A percentile compares a stretch with the other conserved stretches of the same genome.
Conservation (phyloP, 2,888 invertebrate species). For the Archips crataeganus region DNA sequence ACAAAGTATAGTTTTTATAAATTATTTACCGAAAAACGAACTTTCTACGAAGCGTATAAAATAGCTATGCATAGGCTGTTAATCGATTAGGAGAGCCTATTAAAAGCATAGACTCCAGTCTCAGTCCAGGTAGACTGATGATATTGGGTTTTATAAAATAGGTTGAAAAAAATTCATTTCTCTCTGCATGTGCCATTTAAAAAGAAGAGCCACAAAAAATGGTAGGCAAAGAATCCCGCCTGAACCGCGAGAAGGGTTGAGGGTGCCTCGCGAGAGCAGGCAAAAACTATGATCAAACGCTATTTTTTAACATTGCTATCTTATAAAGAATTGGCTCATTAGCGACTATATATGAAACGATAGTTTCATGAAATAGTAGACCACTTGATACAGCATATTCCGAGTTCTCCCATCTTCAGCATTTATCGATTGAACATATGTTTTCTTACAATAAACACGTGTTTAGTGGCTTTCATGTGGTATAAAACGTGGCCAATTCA, state of each 20-base stretch:
- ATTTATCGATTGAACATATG: neutral
- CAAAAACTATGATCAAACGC: constrained; percentile 75
- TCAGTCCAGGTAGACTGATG: constrained; percentile 80
- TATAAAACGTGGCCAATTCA: constrained; percentile 54
- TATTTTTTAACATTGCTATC: constrained; percentile 58
- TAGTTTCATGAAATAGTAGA: neutral
- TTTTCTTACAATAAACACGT: neutral
- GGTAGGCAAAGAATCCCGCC: constrained; percentile 79
- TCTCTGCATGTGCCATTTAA: constrained; percentile 85
- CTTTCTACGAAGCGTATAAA: constrained; percentile 43
- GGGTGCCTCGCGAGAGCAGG: constrained; percentile 67
- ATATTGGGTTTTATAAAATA: constrained; percentile 81
- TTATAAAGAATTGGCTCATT: constrained; percentile 52
- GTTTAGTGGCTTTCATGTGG: neutral
- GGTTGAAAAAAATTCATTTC: constrained; percentile 68
- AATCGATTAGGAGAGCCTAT: constrained; percentile 82
- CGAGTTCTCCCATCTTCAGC: neutral
- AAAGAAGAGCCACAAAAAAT: constrained; percentile 78
- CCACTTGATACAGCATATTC: neutral
- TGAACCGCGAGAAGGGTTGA: constrained; percentile 80
- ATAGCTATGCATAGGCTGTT: constrained; percentile 54
- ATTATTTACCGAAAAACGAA: constrained; percentile 2
- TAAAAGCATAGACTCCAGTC: constrained; percentile 71
- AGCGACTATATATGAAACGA: neutral
- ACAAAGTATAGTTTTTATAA: neutral